Evolutionary conservation across 2,888 invertebrate genomes (phyloP).

Genomic region (Callyntrura guangdongensis): DNA sequence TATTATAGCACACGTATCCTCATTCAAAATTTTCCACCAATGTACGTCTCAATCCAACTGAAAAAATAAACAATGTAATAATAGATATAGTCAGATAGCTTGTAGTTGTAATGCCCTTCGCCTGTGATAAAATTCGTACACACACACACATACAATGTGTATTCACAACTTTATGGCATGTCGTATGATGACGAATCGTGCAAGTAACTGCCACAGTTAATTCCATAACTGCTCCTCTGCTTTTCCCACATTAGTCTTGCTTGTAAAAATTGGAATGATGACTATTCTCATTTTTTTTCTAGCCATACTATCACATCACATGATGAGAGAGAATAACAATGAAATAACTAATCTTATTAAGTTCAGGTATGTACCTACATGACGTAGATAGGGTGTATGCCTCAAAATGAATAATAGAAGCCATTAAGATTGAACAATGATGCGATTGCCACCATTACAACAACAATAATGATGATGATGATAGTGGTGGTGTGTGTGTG

Average conservation of each 20-base stretch:
- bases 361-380: neutral
- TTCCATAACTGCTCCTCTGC: conserved; percentile 37
- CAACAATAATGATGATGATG: conserved; percentile 3
- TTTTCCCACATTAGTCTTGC: conserved; percentile 78
- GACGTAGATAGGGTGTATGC: neutral
- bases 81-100: too few species aligned
- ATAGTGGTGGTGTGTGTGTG: neutral
- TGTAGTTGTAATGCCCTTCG: too few species aligned
- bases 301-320: too few species aligned
- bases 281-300: neutral
- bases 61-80: too few species aligned
- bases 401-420: conserved; percentile 37
- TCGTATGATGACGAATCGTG: neutral
- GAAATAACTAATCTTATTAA: conserved; percentile 15
- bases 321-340: conserved; percentile 10
- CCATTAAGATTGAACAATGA: conserved; percentile 64
- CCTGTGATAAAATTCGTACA: too few species aligned
- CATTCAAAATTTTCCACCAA: too few species aligned
- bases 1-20: too few species aligned
- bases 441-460: conserved; percentile 42
- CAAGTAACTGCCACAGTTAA: conserved; percentile 34
- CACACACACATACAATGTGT: too few species aligned
- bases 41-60: too few species aligned
- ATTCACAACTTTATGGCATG: conserved; percentile 13
- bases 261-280: conserved; percentile 67